Conservation (phyloP, 1,140 invertebrate species). For the Drosophila prosaltans region DNA sequence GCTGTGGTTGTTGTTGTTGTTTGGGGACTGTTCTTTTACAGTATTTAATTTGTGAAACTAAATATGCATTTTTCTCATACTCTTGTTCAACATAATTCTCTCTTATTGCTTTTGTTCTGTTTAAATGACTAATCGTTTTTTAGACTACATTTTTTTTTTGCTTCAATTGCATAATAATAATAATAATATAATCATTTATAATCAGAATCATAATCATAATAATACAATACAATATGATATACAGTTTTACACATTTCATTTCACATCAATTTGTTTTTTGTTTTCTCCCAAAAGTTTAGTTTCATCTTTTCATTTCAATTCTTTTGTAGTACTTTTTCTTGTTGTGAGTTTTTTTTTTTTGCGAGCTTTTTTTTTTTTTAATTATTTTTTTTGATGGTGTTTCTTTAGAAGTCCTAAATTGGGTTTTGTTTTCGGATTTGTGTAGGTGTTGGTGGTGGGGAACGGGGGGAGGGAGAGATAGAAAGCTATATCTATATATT, state of each 20-base stretch:
- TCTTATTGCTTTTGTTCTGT: constrained; percentile 20
- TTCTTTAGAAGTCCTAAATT: constrained; percentile 53
- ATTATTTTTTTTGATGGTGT: constrained; percentile 1
- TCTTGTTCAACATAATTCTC: constrained; percentile 57
- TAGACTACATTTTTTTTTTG: constrained; percentile 53
- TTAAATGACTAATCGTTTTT: constrained; percentile 64
- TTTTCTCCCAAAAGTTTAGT: not conserved
- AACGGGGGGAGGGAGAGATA: constrained; percentile 10
- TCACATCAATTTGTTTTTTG: not conserved
- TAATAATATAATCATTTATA: constrained; percentile 4
- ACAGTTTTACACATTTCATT: constrained; percentile 61
- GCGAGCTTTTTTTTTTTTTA: constrained; percentile 5
- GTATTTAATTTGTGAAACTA: constrained; percentile 52
- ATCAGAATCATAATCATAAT: constrained; percentile 6
- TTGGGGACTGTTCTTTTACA: constrained; percentile 44
- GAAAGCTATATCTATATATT: constrained; percentile 19
- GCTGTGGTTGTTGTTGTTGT: constrained; percentile 34
- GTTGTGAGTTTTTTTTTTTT: constrained; percentile 13
- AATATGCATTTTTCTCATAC: constrained; percentile 37
- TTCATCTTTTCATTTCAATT: constrained; percentile 4
- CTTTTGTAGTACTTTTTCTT: not conserved
- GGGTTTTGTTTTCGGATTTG: constrained; percentile 18
- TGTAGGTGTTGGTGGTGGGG: not conserved
- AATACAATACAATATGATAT: constrained; percentile 62
- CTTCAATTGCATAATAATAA: constrained; percentile 46